phyloP scores from a whole-genome alignment of 2,888 invertebrate species.

The Crematogaster levior region DNA sequence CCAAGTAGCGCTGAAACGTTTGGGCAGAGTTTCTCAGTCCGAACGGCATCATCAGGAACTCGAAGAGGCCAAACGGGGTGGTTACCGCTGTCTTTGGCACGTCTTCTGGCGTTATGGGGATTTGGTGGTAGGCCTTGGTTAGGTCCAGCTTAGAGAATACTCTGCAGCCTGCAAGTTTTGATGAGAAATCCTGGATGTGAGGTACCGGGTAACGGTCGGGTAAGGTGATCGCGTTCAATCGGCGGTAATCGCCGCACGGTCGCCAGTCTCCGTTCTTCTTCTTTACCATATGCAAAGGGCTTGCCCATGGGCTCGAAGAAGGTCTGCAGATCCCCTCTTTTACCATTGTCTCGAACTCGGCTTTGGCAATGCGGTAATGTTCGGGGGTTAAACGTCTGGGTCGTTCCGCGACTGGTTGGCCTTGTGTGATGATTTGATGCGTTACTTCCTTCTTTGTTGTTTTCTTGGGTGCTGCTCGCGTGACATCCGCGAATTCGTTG shows the following conservation, averaged over 20 bases:
- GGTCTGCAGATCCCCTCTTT: background rate
- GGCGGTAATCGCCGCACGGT: background rate
- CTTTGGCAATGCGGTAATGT: background rate
- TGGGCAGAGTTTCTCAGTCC: background rate
- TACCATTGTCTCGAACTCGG: background rate
- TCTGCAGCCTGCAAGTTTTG: no score
- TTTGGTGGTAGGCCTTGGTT: background rate
- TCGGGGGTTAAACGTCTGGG: background rate
- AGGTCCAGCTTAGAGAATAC: background rate
- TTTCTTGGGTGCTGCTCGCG: background rate
- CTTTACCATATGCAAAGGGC: background rate
- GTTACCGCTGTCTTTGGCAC: background rate
- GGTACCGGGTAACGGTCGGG: no score
- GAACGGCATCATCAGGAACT: background rate
- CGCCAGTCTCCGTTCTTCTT: background rate
- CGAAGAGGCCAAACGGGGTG: no score
- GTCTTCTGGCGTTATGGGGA: background rate
- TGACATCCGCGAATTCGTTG: background rate
- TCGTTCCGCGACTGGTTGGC: background rate
- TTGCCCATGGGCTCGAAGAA: conserved; percentile 6
- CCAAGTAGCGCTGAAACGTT: background rate
- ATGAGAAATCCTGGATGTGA: background rate
- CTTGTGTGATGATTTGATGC: background rate
- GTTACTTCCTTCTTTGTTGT: background rate
- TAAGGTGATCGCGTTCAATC: no score